Evolutionary conservation across 2,113 vertebrate species (phyloP).

Genomic region (Ceyx margarethae): DNA sequence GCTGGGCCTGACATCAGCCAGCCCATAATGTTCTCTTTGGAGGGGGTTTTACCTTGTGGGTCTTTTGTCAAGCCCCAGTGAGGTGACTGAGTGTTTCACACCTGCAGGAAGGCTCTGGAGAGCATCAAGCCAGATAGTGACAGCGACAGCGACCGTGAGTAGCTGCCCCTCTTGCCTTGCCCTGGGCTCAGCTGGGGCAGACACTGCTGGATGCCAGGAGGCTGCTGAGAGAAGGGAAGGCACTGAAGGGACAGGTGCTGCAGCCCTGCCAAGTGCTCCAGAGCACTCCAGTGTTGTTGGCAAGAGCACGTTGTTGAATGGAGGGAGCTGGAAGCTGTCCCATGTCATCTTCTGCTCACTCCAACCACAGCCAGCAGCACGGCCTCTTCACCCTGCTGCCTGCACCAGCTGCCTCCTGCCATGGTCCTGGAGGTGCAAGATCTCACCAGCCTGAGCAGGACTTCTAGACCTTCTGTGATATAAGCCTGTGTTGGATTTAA

Average conservation of each 20-base stretch:
- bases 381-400: background rate
- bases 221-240: background rate
- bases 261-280: rapidly evolving
- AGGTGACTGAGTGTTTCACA: background rate
- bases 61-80: background rate
- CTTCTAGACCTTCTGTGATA: background rate
- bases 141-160: background rate
- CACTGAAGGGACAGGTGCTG: background rate
- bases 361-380: rapidly evolving
- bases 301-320: rapidly evolving
- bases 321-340: background rate
- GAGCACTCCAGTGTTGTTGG: rapidly evolving
- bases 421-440: background rate
- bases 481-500: rapidly evolving
- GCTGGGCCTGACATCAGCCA: background rate
- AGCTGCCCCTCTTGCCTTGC: background rate
- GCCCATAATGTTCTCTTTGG: background rate
- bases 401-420: background rate
- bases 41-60: background rate
- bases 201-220: rapidly evolving
- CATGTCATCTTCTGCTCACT: rapidly evolving
- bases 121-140: constrained; percentile 3
- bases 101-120: constrained; percentile 62
- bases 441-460: background rate
- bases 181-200: background rate